Base-by-base conservation (phyloP, 1,140 invertebrate species). In the Cherax destructor region DNA sequence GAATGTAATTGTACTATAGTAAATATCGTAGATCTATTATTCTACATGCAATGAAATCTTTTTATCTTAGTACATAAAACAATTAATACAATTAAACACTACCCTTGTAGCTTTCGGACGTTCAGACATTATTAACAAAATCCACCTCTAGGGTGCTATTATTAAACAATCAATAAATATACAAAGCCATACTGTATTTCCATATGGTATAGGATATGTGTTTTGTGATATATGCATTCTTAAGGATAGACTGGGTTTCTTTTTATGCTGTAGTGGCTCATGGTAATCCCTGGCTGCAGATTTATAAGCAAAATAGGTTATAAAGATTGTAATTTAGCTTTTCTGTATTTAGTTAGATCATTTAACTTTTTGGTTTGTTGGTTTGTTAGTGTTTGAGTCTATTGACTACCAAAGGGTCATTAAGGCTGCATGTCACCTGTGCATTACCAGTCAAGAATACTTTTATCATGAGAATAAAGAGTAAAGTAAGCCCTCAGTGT, bases 41-140 rank as follows among this genome's bases (percentile, higher is more conserved):
- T 18, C 61, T 61, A 16, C 30, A 56, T 61, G 52, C 41, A 83
- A 83, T 41, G 61, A 61, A n/a, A 83, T 61, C 52, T 49, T 52
- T 11, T 52, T 11, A n/a, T 80, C 16, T 78, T 47, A 50, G 24
- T 16, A 80, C 49, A 47, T 80, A 52, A 49, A 9, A 80, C 49
- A 13, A 69, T 3, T 69, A 69, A 69, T 69, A 69, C 3, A 69
- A 47, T 50, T 50, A 50, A 80, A 52, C 78, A 80, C 78, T 80
- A 24, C 78, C 56, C 78, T 80, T 52, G 78, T 52, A 80, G 78
- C 78, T 52, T 80, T 52, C 30, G 78, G 78, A 80, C 78, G 78
- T 80, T 80, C 10, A 52, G 50, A 49, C 50, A 52, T 80, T 16
- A 80, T 18, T 52, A 56, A 50, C 3, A 52, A 30, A 80, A 7